Conservation (phyloP, 1,140 invertebrate species). For the Eriosoma lanigerum region DNA sequence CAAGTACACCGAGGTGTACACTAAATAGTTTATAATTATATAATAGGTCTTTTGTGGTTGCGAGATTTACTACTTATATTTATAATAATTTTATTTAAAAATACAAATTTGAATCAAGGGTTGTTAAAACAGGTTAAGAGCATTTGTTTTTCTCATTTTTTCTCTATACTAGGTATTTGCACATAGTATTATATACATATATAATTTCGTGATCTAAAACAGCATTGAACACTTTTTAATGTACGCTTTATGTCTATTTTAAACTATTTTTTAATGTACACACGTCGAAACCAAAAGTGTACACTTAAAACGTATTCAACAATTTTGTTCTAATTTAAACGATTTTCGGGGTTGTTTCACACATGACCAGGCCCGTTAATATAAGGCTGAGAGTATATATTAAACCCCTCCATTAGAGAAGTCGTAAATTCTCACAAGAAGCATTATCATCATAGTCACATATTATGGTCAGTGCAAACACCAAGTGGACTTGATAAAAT, state of each 20-base stretch:
- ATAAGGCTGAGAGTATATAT: not conserved
- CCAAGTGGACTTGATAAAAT: slow-evolving; percentile 30
- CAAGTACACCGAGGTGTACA: no score
- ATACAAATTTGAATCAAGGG: no score
- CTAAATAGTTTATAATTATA: no score
- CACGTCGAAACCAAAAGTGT: slow-evolving; percentile 39
- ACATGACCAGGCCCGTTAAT: not conserved
- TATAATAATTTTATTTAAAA: no score
- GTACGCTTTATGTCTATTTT: slow-evolving; percentile 1
- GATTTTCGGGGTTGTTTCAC: slow-evolving; percentile 27
- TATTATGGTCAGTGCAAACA: slow-evolving; percentile 17
- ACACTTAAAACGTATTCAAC: slow-evolving; percentile 37
- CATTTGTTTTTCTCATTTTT: no score
- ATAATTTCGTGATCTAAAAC: no score
- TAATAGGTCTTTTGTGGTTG: no score
- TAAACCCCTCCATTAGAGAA: not conserved
- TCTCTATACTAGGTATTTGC: no score
- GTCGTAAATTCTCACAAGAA: slow-evolving; percentile 33
- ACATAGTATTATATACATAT: not conserved
- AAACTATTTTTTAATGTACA: not conserved
- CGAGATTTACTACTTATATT: no score
- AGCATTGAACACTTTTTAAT: no score
- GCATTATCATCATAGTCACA: slow-evolving; percentile 41
- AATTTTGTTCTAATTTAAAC: slow-evolving; percentile 48
- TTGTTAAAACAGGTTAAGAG: no score